A percentile compares a stretch with the other conserved stretches of the same genome.
Conservation (phyloP, 2,797 vertebrate species). For the Coreius guichenoti region DNA sequence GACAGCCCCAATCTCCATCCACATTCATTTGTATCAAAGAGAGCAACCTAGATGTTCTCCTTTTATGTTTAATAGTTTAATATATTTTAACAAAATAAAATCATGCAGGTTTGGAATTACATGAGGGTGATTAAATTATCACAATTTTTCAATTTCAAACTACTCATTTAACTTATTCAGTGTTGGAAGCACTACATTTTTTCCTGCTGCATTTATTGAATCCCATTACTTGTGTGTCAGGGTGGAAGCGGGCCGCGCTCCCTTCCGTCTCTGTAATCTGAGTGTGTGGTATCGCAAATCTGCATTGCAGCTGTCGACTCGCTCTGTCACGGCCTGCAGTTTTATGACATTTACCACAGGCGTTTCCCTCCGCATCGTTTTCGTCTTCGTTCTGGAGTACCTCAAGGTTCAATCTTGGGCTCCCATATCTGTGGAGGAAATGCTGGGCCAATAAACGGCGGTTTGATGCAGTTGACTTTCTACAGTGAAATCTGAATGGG, state of each 20-base stretch:
- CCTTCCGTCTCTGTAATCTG: slow-evolving; percentile 43
- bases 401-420: slow-evolving; percentile 14
- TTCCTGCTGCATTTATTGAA: not conserved
- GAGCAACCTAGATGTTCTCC: not conserved
- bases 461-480: not conserved
- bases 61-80: not conserved
- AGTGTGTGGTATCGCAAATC: slow-evolving; percentile 46
- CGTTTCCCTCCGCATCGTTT: not conserved
- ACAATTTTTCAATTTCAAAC: not conserved
- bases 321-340: not conserved
- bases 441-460: not conserved
- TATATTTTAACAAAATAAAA: not conserved
- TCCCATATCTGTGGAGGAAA: not conserved
- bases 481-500: slow-evolving; percentile 45
- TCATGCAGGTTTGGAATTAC: not conserved
- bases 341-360: slow-evolving; percentile 33
- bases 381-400: not conserved
- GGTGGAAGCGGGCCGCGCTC: not conserved
- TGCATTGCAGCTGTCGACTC: slow-evolving; percentile 32
- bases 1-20: not conserved
- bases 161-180: not conserved
- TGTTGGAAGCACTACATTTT: not conserved
- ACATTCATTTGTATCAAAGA: not conserved
- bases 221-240: not conserved
- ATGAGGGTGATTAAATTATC: not conserved